These are phyloP conservation scores for Lophius piscatorius DNA, from an alignment of 2,113 vertebrate genomes.

Conservation along the genomic window DNA sequence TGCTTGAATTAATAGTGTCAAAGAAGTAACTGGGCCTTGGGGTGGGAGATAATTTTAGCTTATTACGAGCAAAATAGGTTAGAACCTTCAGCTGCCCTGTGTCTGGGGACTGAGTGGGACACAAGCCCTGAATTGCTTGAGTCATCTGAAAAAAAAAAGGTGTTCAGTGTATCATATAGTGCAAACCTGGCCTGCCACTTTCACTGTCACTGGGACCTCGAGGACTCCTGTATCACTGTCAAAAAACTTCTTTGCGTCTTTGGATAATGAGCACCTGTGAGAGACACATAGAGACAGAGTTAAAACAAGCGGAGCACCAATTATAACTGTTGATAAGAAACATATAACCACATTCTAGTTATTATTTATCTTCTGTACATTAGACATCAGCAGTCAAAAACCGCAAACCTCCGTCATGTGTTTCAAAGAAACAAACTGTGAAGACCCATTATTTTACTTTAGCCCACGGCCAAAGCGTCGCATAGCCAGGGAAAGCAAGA, in stretches of 20 bases:
- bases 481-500: conserved; percentile 53
- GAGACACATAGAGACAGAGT: conserved; percentile 3
- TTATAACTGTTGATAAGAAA: neutral
- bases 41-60: conserved; percentile 72
- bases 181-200: conserved; percentile 86
- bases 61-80: conserved; percentile 67
- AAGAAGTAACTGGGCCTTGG: conserved; percentile 54
- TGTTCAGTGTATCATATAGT: neutral
- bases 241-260: conserved; percentile 86
- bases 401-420: conserved; percentile 1
- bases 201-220: conserved; percentile 84
- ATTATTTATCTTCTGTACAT: neutral
- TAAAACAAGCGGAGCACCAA: neutral
- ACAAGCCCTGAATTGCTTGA: conserved; percentile 10
- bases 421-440: conserved; percentile 38
- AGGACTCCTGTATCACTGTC: conserved; percentile 85
- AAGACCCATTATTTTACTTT: conserved; percentile 56
- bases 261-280: conserved; percentile 81
- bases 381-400: conserved; percentile 26
- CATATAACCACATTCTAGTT: neutral
- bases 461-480: conserved; percentile 61
- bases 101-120: conserved; percentile 58
- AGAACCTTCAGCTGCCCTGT: conserved; percentile 56
- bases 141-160: neutral
- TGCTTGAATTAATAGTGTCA: conserved; percentile 57